phyloP scores from a whole-genome alignment of 2,113 vertebrate species.

The Astur gentilis region DNA sequence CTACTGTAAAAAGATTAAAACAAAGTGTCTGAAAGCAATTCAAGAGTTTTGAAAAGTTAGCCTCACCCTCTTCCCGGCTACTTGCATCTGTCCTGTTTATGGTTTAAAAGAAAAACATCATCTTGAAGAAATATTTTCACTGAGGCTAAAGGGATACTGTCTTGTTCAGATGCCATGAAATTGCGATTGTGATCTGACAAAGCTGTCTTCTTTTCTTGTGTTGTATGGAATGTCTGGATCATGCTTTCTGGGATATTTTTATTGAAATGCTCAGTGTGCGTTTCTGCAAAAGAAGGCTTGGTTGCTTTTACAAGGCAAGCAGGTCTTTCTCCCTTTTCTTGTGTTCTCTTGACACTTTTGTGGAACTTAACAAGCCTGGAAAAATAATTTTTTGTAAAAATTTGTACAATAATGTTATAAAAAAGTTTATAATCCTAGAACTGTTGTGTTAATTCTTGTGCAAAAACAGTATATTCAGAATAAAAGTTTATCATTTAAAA shows the following conservation, averaged over 20 bases:
- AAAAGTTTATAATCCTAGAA: constrained; percentile 92
- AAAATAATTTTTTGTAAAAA: constrained; percentile 92
- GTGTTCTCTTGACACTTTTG: constrained; percentile 96
- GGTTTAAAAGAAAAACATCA: constrained; percentile 37
- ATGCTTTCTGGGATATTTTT: constrained; percentile 75
- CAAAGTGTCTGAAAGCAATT: constrained; percentile 56
- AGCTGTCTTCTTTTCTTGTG: constrained; percentile 62
- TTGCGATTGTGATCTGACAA: constrained; percentile 60
- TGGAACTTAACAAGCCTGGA: constrained; percentile 91
- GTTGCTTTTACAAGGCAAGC: constrained; percentile 58
- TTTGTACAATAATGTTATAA: constrained; percentile 98
- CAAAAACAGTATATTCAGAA: constrained; percentile 98
- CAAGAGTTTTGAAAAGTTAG: constrained; percentile 42
- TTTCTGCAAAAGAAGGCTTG: constrained; percentile 66
- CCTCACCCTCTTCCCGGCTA: constrained; percentile 43
- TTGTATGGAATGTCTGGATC: constrained; percentile 76
- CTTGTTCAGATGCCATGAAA: constrained; percentile 69
- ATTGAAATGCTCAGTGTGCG: constrained; percentile 73
- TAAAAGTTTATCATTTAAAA: constrained; percentile 96
- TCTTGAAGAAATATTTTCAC: constrained; percentile 55
- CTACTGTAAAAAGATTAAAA: constrained; percentile 70
- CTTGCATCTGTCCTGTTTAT: constrained; percentile 46
- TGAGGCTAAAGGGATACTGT: constrained; percentile 67
- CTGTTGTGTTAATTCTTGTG: constrained; percentile 94
- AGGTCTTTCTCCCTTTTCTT: constrained; percentile 80